Evolutionary conservation across 1,140 invertebrate species (phyloP).

Genomic region (Frieseomelitta varia): DNA sequence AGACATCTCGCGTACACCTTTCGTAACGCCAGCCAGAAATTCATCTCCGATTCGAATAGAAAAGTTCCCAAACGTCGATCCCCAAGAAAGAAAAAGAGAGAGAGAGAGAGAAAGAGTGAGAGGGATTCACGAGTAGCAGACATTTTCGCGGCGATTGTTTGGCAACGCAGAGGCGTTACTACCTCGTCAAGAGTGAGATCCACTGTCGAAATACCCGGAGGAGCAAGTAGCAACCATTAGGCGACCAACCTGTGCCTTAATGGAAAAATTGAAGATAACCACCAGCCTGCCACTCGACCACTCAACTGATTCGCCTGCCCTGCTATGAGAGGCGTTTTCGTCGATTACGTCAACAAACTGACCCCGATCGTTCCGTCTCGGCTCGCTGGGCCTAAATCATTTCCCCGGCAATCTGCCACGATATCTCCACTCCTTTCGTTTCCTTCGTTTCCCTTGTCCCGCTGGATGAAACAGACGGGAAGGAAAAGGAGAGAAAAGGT

Average conservation of each 20-base stretch:
- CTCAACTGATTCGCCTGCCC: constrained; percentile 64
- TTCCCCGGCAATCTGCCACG: constrained; percentile 10
- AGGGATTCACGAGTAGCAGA: neutral
- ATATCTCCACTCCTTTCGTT: constrained; percentile 43
- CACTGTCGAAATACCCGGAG: constrained; percentile 63
- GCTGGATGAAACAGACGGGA: neutral
- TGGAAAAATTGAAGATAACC: constrained; percentile 75
- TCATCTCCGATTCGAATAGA: neutral
- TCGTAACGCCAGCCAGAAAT: constrained; percentile 1
- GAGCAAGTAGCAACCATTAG: constrained; percentile 71
- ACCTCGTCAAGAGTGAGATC: constrained; percentile 57
- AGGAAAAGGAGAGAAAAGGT: neutral
- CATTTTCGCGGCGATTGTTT: neutral
- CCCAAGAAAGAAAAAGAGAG: too few relatives aligned
- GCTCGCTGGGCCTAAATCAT: constrained; percentile 29
- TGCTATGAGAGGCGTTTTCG: constrained; percentile 63
- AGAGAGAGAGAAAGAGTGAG: too few relatives aligned
- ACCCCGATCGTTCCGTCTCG: constrained; percentile 55
- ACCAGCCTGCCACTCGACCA: constrained; percentile 67
- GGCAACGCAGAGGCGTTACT: constrained; percentile 30
- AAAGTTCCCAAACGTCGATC: neutral
- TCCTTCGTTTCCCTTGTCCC: neutral
- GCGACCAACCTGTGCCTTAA: constrained; percentile 71
- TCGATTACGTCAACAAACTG: constrained; percentile 70
- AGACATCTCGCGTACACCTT: neutral